phyloP scores from a whole-genome alignment of 2,888 invertebrate species.

The Chydorus sphaericus region DNA sequence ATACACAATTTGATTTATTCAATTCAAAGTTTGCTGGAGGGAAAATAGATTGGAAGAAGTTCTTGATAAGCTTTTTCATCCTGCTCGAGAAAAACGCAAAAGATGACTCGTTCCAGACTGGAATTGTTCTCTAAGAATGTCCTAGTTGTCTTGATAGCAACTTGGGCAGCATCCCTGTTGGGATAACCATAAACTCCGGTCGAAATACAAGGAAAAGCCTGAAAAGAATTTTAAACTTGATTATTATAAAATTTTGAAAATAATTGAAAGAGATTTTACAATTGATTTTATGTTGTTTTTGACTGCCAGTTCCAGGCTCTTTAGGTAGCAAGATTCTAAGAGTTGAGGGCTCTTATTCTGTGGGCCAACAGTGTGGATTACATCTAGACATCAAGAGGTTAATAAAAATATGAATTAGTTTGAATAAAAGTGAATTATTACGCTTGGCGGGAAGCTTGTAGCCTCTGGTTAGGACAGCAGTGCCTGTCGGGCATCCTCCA shows the following conservation, averaged over 20 bases:
- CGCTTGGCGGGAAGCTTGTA: slow-evolving; percentile 71
- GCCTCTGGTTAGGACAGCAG: slow-evolving; percentile 67
- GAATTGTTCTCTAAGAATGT: slow-evolving; percentile 41
- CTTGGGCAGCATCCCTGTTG: slow-evolving; percentile 54
- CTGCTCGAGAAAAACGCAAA: slow-evolving; percentile 57
- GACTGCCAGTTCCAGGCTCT: slow-evolving; percentile 41
- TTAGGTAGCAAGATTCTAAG: slow-evolving; percentile 53
- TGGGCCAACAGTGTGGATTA: slow-evolving; percentile 83
- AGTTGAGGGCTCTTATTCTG: slow-evolving; percentile 48
- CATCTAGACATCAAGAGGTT: slow-evolving; percentile 41
- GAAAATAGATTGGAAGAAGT: slow-evolving; percentile 55
- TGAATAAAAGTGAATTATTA: slow-evolving; percentile 30
- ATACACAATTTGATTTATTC: too few species aligned
- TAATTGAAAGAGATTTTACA: slow-evolving; percentile 29
- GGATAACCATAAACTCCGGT: slow-evolving; percentile 86
- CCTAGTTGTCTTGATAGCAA: slow-evolving; percentile 51
- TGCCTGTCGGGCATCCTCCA: slow-evolving; percentile 59
- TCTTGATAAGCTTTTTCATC: slow-evolving; percentile 59
- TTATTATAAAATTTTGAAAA: background rate
- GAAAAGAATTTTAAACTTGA: slow-evolving; percentile 17
- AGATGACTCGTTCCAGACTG: slow-evolving; percentile 57
- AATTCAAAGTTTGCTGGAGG: too few species aligned
- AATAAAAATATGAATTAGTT: slow-evolving; percentile 1
- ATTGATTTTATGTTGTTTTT: slow-evolving; percentile 45
- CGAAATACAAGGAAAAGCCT: slow-evolving; percentile 76